Percentiles rank a stretch among this genome's conserved stretches.
Evolutionary conservation across 2,113 vertebrate genomes (phyloP).

Genomic region (Passer domesticus): DNA sequence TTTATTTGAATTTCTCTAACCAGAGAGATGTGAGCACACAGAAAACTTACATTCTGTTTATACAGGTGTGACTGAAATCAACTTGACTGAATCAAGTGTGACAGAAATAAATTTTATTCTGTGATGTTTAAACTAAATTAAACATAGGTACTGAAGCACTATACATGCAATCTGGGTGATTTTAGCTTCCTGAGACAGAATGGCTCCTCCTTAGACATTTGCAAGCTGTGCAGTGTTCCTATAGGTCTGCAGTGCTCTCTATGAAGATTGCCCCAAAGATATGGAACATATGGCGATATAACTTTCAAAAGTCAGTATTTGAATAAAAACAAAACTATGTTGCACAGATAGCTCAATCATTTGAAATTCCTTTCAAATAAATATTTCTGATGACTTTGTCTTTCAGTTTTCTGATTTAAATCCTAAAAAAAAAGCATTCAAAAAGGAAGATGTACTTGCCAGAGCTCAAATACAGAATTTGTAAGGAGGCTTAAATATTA

Average conservation of each 20-base stretch:
- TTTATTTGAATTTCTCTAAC: not conserved
- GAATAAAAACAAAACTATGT: not conserved
- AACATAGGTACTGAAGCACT: not conserved
- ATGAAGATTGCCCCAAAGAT: not conserved
- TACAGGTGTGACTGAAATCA: not conserved
- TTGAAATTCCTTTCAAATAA: not conserved
- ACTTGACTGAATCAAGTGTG: not conserved
- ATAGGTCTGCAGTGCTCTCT: not conserved
- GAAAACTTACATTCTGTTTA: not conserved
- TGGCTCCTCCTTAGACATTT: not conserved
- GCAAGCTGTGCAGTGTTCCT: not conserved
- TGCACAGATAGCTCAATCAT: not conserved
- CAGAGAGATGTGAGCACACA: rapidly evolving
- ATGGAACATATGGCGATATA: not conserved
- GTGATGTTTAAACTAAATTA: not conserved
- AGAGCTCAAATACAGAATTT: not conserved
- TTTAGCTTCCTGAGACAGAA: not conserved
- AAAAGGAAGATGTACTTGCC: not conserved
- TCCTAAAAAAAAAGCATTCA: not conserved
- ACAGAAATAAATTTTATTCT: not conserved
- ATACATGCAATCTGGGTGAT: not conserved
- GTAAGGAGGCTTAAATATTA: not conserved
- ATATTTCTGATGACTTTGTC: not conserved
- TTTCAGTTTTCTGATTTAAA: not conserved
- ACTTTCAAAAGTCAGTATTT: not conserved